phyloP scores from a whole-genome alignment of 1,140 invertebrate genomes.

The Gryon sp. region DNA sequence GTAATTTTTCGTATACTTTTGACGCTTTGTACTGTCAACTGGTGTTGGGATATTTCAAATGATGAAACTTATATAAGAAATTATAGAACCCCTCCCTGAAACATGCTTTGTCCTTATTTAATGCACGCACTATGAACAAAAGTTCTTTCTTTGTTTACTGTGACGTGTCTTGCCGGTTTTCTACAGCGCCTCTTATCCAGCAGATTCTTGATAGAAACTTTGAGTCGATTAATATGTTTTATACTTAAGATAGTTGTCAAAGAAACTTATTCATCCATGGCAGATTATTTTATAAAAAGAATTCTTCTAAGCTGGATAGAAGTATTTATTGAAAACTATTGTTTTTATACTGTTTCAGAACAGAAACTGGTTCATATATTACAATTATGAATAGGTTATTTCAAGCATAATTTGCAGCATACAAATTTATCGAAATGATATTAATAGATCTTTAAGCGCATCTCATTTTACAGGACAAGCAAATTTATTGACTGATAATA shows the following conservation, averaged over 20 bases:
- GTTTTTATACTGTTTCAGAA: no score
- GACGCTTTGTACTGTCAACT: slow-evolving; percentile 16
- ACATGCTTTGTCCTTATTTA: background rate
- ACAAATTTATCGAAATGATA: no score
- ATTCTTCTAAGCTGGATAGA: background rate
- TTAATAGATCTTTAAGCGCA: no score
- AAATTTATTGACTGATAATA: no score
- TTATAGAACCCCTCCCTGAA: background rate
- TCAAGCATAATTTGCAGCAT: no score
- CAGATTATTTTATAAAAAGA: background rate
- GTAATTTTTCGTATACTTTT: background rate
- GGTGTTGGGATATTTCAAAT: no score
- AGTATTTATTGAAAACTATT: no score
- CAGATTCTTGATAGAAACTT: background rate
- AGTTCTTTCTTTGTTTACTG: background rate
- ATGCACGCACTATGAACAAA: background rate
- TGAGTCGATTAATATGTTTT: background rate
- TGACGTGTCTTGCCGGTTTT: background rate
- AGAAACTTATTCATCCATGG: background rate
- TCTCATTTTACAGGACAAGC: no score
- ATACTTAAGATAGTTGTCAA: background rate
- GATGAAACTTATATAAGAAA: slow-evolving; percentile 14
- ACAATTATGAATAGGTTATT: no score
- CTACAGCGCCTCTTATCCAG: background rate
- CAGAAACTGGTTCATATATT: no score